These are phyloP conservation scores for Dryobotodes eremita DNA, from an alignment of 2,888 invertebrate genomes.

Conservation along the genomic window DNA sequence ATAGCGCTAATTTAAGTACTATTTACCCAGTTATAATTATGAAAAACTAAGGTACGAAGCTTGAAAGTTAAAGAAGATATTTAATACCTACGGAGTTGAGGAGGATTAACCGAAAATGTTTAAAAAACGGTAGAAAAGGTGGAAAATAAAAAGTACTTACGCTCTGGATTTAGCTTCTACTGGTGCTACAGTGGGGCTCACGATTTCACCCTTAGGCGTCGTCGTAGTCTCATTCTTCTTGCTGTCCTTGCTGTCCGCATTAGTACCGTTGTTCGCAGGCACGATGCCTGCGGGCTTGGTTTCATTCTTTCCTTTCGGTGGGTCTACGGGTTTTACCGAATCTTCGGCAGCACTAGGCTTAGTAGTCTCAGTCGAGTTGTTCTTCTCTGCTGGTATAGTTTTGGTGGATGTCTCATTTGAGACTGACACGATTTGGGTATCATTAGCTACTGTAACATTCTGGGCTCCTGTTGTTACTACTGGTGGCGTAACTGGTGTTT, in stretches of 20 bases:
- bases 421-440: conserved; percentile 1
- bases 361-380: conserved; percentile 43
- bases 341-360: conserved; percentile 30
- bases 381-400: conserved; percentile 33
- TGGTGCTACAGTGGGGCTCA: conserved; percentile 69
- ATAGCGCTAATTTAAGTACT: not conserved
- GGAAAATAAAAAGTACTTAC: conserved; percentile 69
- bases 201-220: conserved; percentile 62
- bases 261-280: conserved; percentile 53
- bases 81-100: not conserved
- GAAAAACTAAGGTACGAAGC: not conserved
- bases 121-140: not conserved
- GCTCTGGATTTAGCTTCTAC: conserved; percentile 77
- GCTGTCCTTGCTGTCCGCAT: conserved; percentile 47
- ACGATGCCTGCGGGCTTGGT: conserved; percentile 10
- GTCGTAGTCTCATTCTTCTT: conserved; percentile 60
- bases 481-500: not conserved
- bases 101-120: no score
- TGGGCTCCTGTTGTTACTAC: not conserved
- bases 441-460: conserved; percentile 24
- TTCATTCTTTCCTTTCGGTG: conserved; percentile 40
- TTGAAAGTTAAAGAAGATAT: conserved; percentile 6
- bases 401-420: conserved; percentile 22
- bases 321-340: conserved; percentile 26
- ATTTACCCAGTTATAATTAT: not conserved